Base-by-base conservation (phyloP, 2,797 vertebrate species). In the Hippocampus kuda region DNA sequence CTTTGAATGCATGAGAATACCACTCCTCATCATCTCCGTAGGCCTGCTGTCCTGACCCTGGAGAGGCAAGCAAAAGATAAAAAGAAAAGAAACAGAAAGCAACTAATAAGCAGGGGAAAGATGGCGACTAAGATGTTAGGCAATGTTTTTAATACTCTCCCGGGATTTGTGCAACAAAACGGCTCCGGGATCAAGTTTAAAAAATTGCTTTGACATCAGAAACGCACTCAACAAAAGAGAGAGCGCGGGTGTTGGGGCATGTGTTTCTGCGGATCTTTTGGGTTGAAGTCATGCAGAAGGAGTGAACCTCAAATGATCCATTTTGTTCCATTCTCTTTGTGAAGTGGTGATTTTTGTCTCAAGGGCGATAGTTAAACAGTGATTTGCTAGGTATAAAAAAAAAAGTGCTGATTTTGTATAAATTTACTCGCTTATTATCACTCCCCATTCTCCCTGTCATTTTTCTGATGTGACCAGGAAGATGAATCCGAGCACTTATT, bases 1-100 rank as follows among this genome's bases (percentile, higher is more conserved):
- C 96, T 98, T 91, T 92, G 81, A 93, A 91, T 91, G 90, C 94
- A 91, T 76, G 89, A 83, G 92, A 89, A 89, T 94, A 92, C 82
- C 88, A 89, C 89, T 95, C 95, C 89, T 96, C 96, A 10, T 97
- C 95, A 24, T 98, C 96, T 91, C 93, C 93, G 79, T 95, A 87
- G 65, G 89, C 77, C 76, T 92, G 93, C 67, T 94, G 93, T 91
- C 95, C 97, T 73, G 97, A 99, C 84, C 97, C 96, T 99, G 93
- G 81, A 70, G 67, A 68, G 59, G 75, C 75, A 77, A 84, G 77
- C 81, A 75, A 84, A 88, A 57, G 68, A 80, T 57, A 75, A 72
- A 78, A 86, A 84, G 90, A 85, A 84, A 86, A 85, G 75, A 83
- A 73, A 84, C 83, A 87, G 84, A 53, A 34, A 57, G 66, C 66